Conservation (phyloP, 2,113 vertebrate genomes). For the Vireo altiloquus region DNA sequence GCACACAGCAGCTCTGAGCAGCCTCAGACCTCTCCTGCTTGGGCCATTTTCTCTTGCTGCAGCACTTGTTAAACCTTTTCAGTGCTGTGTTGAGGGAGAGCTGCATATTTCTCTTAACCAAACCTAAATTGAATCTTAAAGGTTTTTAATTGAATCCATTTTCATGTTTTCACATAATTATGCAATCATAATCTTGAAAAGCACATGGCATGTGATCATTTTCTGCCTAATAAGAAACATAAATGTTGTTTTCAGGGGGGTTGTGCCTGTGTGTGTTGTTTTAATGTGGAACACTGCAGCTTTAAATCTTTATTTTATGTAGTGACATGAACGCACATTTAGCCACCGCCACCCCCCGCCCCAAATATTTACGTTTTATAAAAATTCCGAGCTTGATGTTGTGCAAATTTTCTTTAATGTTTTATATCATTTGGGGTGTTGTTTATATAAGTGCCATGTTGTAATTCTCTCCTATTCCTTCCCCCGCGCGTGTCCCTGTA, state of each 20-base stretch:
- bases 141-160: conserved; percentile 84
- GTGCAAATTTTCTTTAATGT: conserved; percentile 80
- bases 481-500: conserved; percentile 80
- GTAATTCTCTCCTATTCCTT: conserved; percentile 79
- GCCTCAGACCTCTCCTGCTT: conserved; percentile 47
- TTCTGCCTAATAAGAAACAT: conserved; percentile 83
- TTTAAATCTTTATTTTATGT: conserved; percentile 83
- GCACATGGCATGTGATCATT: conserved; percentile 79
- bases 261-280: conserved; percentile 52
- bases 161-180: conserved; percentile 83
- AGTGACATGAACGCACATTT: conserved; percentile 77
- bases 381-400: conserved; percentile 79
- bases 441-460: conserved; percentile 80
- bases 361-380: conserved; percentile 81
- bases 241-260: conserved; percentile 80
- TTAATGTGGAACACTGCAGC: conserved; percentile 79
- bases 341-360: conserved; percentile 51
- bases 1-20: conserved; percentile 16
- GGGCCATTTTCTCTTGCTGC: conserved; percentile 51
- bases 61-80: conserved; percentile 76
- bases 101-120: conserved; percentile 76
- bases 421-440: conserved; percentile 78
- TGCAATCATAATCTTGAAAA: conserved; percentile 82
- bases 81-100: conserved; percentile 67
- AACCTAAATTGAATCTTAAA: conserved; percentile 79